Base-by-base conservation (phyloP, 2,797 vertebrate species). In the Hephaestus fuliginosus region DNA sequence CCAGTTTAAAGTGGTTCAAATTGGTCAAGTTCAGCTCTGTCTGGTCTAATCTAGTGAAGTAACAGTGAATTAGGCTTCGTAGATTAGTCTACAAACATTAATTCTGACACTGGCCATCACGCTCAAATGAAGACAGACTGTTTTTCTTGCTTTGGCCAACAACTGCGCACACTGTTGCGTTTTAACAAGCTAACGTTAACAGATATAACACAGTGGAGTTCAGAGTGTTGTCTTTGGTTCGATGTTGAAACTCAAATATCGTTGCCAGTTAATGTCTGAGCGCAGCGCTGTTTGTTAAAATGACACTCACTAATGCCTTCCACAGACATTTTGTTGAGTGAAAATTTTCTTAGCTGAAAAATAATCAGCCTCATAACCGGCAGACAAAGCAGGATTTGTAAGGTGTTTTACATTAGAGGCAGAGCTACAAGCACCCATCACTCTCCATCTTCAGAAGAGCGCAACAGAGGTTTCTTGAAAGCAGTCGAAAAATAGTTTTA, bases 151-250 rank as follows among this genome's bases (percentile, higher is more conserved):
- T 70, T 49, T n/a, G 15, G 20, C 33, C 13, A 39, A 28, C 33
- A 64, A 75, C 44, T 28, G 43, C 2, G 33, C 13, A 1, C 10
- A 74, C 8, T 9, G 65, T 51, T 63, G 43, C 15, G 6, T 67
- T 60, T 72, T 70, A 49, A 62, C 72, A 70, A 9, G 10, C 63
- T 20, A 76, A 43, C 71, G 15, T 70, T 25, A 61, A 18, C 55
- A 62, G 41, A 64, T 51, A 49, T 13, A 49, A 63, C 22, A 48
- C 39, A 3, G 43, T 30, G 2, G 36, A 43, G 52, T 51, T 73
- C 12, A 67, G 41, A 60, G 7, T 69, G 66, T 81, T 85, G 75
- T 73, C 70, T 75, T 64, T 83, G 69, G 64, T 53, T 56, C 25
- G 53, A 33, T 52, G 20, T 17, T 28, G n/a, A 51, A 36, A 60